Evolutionary conservation across 1,140 invertebrate genomes (phyloP).

Genomic region (Venturia canescens): DNA sequence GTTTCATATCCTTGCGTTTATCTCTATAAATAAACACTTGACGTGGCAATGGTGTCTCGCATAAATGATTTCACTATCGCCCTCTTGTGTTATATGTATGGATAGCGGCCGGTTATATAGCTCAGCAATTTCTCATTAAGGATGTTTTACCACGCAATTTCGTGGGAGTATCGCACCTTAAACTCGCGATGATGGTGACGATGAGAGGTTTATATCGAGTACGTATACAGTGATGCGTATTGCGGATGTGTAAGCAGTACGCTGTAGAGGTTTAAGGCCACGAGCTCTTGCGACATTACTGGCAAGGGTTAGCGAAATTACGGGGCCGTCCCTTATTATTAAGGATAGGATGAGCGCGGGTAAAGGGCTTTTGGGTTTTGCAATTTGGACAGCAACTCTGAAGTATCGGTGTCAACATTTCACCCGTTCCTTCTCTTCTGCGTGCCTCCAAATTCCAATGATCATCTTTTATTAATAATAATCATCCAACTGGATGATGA

Average conservation of each 20-base stretch:
- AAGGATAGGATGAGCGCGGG: constrained; percentile 1
- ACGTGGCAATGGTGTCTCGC: background rate
- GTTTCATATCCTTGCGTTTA: background rate
- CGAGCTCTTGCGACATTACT: background rate
- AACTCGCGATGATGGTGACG: background rate
- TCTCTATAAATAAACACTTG: background rate
- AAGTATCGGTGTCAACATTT: background rate
- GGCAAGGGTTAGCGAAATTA: background rate
- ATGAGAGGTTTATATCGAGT: background rate
- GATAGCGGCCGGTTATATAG: background rate
- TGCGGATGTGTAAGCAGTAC: background rate
- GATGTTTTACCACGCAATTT: constrained; percentile 15
- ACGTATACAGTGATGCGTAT: background rate
- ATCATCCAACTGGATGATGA: too few relatives aligned
- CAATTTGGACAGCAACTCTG: background rate
- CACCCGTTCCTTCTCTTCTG: background rate
- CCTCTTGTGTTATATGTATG: background rate
- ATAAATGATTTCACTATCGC: background rate
- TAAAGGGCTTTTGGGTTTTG: background rate
- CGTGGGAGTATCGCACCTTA: constrained; percentile 7
- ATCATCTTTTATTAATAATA: too few relatives aligned
- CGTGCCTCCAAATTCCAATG: too few relatives aligned
- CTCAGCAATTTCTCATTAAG: constrained; percentile 20
- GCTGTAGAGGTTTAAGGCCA: background rate
- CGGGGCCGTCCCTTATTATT: constrained; percentile 2